These are phyloP conservation scores for Tetragonula carbonaria DNA, from an alignment of 2,888 invertebrate species.

Conservation along the genomic window DNA sequence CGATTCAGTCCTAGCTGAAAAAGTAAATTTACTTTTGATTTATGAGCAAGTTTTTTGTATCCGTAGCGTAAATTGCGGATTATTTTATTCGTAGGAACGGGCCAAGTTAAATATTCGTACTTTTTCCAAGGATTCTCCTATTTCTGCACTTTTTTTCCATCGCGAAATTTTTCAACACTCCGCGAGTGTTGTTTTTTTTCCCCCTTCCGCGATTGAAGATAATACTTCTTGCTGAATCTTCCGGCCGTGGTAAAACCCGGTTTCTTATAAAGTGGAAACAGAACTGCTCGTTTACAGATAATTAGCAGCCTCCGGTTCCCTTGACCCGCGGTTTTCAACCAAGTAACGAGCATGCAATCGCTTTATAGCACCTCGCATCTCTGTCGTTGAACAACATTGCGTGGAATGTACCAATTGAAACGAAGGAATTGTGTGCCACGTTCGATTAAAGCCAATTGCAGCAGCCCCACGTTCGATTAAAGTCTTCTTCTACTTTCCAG, in stretches of 20 bases:
- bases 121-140: neutral
- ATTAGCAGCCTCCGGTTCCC: slow-evolving; percentile 29
- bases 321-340: slow-evolving; percentile 24
- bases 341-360: slow-evolving; percentile 10
- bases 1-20: too few relatives aligned
- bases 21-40: slow-evolving; percentile 12
- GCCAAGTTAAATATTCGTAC: neutral
- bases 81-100: neutral
- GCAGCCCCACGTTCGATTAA: neutral
- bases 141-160: neutral
- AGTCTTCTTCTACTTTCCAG: neutral
- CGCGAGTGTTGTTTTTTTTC: too few relatives aligned
- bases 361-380: neutral
- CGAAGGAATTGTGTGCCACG: neutral
- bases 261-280: slow-evolving; percentile 19
- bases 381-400: neutral
- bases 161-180: neutral
- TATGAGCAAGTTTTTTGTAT: neutral
- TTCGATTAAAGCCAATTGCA: neutral
- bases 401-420: neutral
- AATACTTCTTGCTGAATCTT: neutral
- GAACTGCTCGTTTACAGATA: slow-evolving; percentile 4
- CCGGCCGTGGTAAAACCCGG: neutral
- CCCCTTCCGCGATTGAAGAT: neutral
- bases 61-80: neutral